These are phyloP conservation scores for Pogonus chalceus DNA, from an alignment of 1,140 invertebrate species.

Conservation along the genomic window DNA sequence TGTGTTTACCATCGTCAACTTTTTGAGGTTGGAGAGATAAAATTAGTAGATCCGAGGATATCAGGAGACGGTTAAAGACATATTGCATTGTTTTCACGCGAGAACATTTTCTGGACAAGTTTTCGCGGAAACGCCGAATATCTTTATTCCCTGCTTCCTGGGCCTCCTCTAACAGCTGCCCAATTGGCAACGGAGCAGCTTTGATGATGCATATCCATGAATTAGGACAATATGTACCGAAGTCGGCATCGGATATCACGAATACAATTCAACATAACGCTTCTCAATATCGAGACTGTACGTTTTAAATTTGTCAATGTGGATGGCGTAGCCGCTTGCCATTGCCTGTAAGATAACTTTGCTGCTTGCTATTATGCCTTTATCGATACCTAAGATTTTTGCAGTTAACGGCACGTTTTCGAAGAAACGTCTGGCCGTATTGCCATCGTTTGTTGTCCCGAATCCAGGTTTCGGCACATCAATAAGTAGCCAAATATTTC, in stretches of 20 bases:
- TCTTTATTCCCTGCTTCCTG: slow-evolving; percentile 31
- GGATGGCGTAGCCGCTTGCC: slow-evolving; percentile 19
- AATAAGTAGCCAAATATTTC: slow-evolving; percentile 17
- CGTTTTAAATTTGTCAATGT: slow-evolving; percentile 18
- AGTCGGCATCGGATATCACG: slow-evolving; percentile 28
- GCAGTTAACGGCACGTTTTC: slow-evolving; percentile 22
- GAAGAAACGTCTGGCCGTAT: slow-evolving; percentile 31
- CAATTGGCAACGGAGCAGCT: slow-evolving; percentile 26
- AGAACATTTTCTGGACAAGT: slow-evolving; percentile 21
- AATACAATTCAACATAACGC: slow-evolving; percentile 23
- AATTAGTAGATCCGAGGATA: slow-evolving; percentile 22
- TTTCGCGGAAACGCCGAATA: slow-evolving; percentile 19
- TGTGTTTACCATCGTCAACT: too few relatives aligned
- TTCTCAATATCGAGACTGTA: slow-evolving; percentile 22
- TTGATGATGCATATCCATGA: slow-evolving; percentile 28
- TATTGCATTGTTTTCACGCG: slow-evolving; percentile 19
- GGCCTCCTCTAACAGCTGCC: slow-evolving; percentile 30
- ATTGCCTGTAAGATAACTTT: slow-evolving; percentile 25
- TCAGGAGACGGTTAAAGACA: slow-evolving; percentile 20
- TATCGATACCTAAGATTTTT: slow-evolving; percentile 30
- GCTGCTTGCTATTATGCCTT: slow-evolving; percentile 28
- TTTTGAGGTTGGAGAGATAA: too few relatives aligned
- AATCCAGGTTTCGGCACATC: slow-evolving; percentile 21
- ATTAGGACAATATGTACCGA: slow-evolving; percentile 31
- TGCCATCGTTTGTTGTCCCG: slow-evolving; percentile 31